Evolutionary conservation across 2,888 invertebrate species (phyloP).

Genomic region (Diploptera punctata): DNA sequence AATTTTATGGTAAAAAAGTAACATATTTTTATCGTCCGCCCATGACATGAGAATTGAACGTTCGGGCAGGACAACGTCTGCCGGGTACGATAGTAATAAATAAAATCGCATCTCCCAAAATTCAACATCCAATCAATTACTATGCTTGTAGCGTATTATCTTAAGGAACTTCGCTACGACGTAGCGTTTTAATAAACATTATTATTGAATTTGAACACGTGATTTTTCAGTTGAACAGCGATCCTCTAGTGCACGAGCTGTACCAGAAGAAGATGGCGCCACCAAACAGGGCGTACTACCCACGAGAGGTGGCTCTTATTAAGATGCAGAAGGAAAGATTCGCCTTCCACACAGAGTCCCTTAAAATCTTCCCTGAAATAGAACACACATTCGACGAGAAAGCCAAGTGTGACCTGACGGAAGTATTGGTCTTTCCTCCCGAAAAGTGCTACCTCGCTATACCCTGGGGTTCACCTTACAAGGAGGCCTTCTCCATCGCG

Average conservation of each 20-base stretch:
- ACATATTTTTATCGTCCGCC: too few relatives aligned
- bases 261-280: slow-evolving; percentile 36
- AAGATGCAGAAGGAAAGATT: slow-evolving; percentile 36
- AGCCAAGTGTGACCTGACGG: slow-evolving; percentile 34
- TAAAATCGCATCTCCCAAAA: too few relatives aligned
- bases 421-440: slow-evolving; percentile 24
- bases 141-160: too few relatives aligned
- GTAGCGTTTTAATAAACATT: too few relatives aligned
- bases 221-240: slow-evolving; percentile 66
- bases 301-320: slow-evolving; percentile 24
- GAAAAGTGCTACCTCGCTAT: slow-evolving; percentile 26
- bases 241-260: slow-evolving; percentile 63
- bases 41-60: too few relatives aligned
- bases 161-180: too few relatives aligned
- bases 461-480: slow-evolving; percentile 29
- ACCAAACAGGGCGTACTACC: slow-evolving; percentile 18
- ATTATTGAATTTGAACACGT: too few relatives aligned
- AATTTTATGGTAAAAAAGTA: too few relatives aligned
- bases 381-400: slow-evolving; percentile 25
- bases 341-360: slow-evolving; percentile 38
- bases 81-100: too few relatives aligned
- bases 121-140: too few relatives aligned
- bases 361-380: slow-evolving; percentile 32
- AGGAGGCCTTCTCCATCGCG: slow-evolving; percentile 25
- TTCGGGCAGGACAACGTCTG: too few relatives aligned